Percentiles rank a stretch among this genome's conserved stretches.
Conservation (phyloP, 2,797 vertebrate genomes). For the Fistularia tabacaria region DNA sequence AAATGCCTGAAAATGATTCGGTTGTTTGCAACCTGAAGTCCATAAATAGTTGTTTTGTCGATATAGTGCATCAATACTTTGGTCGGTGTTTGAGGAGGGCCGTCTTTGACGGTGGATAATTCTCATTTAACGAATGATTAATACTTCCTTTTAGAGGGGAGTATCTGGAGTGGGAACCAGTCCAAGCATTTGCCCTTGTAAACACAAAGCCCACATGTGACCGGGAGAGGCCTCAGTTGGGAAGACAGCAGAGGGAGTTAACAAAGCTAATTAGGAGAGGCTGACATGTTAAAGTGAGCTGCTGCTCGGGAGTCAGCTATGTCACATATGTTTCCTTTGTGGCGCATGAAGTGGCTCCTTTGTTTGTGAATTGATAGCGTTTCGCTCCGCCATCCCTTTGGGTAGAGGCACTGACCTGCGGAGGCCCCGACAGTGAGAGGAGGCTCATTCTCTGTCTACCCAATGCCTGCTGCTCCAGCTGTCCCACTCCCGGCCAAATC, state of each 20-base stretch:
- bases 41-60: slow-evolving; percentile 61
- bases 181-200: slow-evolving; percentile 64
- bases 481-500: slow-evolving; percentile 65
- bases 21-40: slow-evolving; percentile 45
- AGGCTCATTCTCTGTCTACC: slow-evolving; percentile 70
- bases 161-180: slow-evolving; percentile 48
- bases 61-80: slow-evolving; percentile 44
- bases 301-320: slow-evolving; percentile 72
- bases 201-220: slow-evolving; percentile 71
- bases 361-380: slow-evolving; percentile 85
- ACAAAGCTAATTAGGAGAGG: slow-evolving; percentile 79
- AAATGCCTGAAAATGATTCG: slow-evolving; percentile 26
- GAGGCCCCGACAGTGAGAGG: slow-evolving; percentile 74
- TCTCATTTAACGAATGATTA: slow-evolving; percentile 44
- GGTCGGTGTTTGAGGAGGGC: slow-evolving; percentile 22
- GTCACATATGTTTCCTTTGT: slow-evolving; percentile 82
- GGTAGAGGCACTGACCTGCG: slow-evolving; percentile 80
- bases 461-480: slow-evolving; percentile 68
- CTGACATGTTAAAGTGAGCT: slow-evolving; percentile 81
- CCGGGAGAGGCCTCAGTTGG: slow-evolving; percentile 68
- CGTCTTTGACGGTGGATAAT: slow-evolving; percentile 23
- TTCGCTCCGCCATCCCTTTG: slow-evolving; percentile 79
- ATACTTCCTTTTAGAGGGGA: slow-evolving; percentile 35
- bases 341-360: slow-evolving; percentile 78
- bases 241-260: slow-evolving; percentile 78